phyloP scores from a whole-genome alignment of 2,113 vertebrate species.

The Pavo muticus region DNA sequence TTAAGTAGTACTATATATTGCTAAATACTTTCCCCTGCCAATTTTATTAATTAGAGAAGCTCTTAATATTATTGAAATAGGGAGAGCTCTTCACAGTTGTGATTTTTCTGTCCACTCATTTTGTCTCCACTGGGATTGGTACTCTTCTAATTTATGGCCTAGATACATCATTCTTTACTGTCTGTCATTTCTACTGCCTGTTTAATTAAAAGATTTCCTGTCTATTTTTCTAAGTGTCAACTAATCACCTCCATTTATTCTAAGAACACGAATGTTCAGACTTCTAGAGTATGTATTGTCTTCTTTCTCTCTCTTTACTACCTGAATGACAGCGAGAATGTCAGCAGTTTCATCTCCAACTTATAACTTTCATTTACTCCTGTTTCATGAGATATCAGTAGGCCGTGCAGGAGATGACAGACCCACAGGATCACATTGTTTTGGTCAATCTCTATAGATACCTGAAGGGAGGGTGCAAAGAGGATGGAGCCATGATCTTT shows the following conservation, averaged over 20 bases:
- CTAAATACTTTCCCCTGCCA: constrained; percentile 20
- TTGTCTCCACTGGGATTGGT: background rate
- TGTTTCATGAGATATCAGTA: background rate
- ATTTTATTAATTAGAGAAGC: background rate
- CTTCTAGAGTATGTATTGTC: background rate
- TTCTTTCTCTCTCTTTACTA: background rate
- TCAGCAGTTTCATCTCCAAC: background rate
- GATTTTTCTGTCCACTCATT: background rate
- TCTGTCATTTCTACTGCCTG: background rate
- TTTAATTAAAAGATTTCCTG: background rate
- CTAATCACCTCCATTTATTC: background rate
- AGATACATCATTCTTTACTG: background rate
- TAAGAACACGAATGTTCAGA: background rate
- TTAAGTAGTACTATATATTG: constrained; percentile 1
- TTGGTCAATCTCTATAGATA: background rate
- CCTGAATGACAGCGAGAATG: background rate
- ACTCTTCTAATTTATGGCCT: background rate
- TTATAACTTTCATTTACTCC: background rate
- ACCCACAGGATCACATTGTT: background rate
- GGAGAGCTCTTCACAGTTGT: background rate
- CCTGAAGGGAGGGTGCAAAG: background rate
- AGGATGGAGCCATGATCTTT: background rate
- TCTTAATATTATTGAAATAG: constrained; percentile 24
- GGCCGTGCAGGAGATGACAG: background rate
- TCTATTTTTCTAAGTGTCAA: background rate